These are phyloP conservation scores for Vultur gryphus DNA, from an alignment of 2,797 vertebrate species.

Conservation along the genomic window DNA sequence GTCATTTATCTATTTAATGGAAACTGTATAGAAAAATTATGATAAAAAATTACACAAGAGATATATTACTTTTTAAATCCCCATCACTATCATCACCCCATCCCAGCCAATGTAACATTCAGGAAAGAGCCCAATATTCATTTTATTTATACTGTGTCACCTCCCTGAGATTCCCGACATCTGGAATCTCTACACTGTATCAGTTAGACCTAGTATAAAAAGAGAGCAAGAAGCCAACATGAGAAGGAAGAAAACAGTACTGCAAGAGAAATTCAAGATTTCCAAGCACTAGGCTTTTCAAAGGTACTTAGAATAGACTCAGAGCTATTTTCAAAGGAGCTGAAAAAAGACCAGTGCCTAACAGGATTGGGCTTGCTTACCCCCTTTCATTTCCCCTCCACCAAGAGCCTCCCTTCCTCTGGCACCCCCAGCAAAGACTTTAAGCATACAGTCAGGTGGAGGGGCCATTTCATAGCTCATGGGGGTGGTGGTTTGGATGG, in stretches of 20 bases:
- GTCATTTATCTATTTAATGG: constrained; percentile 55
- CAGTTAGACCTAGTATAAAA: not conserved
- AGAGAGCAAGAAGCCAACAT: not conserved
- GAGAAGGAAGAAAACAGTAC: not conserved
- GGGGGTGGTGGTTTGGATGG: not conserved
- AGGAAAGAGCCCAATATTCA: not conserved
- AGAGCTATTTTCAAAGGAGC: not conserved
- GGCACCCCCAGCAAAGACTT: not conserved
- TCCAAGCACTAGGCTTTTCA: not conserved
- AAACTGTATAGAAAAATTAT: constrained; percentile 48
- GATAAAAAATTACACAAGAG: constrained; percentile 41
- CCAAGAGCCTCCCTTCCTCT: not conserved
- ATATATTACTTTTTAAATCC: constrained; percentile 45
- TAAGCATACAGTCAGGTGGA: not conserved
- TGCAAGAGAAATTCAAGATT: not conserved
- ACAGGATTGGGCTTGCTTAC: not conserved
- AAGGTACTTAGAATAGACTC: not conserved
- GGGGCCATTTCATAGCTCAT: not conserved
- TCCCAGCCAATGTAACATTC: not conserved
- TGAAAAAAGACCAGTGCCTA: not conserved
- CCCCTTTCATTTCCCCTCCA: not conserved
- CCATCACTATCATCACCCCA: not conserved
- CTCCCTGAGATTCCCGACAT: not conserved
- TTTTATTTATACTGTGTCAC: not conserved
- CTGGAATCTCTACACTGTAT: not conserved